A percentile compares a stretch with the other conserved stretches of the same genome.
Conservation (phyloP, 2,797 vertebrate species). For the Gymnoscopelus braueri region DNA sequence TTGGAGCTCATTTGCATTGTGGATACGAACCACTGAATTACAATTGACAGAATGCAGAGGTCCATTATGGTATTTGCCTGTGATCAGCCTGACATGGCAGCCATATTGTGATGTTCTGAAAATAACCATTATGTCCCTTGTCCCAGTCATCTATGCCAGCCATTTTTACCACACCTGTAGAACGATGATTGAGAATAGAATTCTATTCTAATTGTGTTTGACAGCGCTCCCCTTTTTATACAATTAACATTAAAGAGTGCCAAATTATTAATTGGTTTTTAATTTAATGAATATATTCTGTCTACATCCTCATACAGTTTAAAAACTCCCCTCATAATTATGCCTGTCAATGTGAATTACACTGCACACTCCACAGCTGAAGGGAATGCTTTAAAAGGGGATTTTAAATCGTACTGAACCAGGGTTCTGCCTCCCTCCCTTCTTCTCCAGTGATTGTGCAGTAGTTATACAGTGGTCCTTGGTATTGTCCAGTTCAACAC, state of each 20-base stretch:
- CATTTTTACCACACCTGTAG: background rate
- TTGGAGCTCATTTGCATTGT: slow-evolving; percentile 63
- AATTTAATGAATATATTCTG: background rate
- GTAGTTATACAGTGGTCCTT: slow-evolving; percentile 61
- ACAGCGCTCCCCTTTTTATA: no score
- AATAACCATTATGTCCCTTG: no score
- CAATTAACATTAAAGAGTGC: no score
- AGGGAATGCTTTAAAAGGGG: slow-evolving; percentile 9
- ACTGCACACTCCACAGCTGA: background rate
- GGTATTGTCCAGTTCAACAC: slow-evolving; percentile 43
- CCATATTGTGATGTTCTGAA: no score
- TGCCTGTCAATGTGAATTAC: slow-evolving; percentile 10
- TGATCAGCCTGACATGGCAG: no score
- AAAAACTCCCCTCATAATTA: background rate
- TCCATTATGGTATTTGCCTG: slow-evolving; percentile 30
- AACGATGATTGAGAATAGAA: slow-evolving; percentile 13
- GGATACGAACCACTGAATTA: slow-evolving; percentile 49
- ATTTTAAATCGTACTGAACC: slow-evolving; percentile 1
- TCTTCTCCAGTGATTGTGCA: slow-evolving; percentile 54
- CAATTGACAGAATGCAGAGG: slow-evolving; percentile 32
- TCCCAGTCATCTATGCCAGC: slow-evolving; percentile 24
- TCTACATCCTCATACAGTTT: background rate
- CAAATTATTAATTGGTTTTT: no score
- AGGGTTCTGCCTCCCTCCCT: slow-evolving; percentile 49
- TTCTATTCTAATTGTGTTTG: background rate